phyloP scores from a whole-genome alignment of 92 coral and sea anemone genomes.

The Palythoa caribaeorum region DNA sequence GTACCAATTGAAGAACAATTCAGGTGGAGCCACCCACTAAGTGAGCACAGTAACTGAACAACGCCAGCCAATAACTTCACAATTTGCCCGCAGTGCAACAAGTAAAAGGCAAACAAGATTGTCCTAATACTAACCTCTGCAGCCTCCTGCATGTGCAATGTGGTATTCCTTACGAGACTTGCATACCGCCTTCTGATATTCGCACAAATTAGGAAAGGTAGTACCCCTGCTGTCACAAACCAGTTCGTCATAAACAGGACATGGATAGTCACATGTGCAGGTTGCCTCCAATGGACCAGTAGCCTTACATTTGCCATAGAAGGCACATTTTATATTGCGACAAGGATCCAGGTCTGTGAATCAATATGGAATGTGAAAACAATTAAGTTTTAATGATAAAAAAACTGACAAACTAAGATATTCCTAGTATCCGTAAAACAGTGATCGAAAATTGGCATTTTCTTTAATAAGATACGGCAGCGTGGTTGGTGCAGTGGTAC shows the following conservation, averaged over 20 bases:
- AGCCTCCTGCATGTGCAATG: slow-evolving; percentile 84
- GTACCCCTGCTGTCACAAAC: slow-evolving; percentile 70
- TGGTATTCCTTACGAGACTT: slow-evolving; percentile 53
- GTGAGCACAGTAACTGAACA: too few relatives aligned
- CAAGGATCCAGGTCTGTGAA: slow-evolving; percentile 76
- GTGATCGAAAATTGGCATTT: too few relatives aligned
- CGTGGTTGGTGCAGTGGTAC: too few relatives aligned
- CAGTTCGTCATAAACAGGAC: slow-evolving; percentile 76
- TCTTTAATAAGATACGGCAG: too few relatives aligned
- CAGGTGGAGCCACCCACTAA: too few relatives aligned
- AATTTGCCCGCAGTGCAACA: too few relatives aligned
- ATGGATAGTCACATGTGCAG: slow-evolving; percentile 70
- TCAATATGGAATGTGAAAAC: not conserved
- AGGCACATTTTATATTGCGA: slow-evolving; percentile 55
- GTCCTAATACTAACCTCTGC: slow-evolving; percentile 70
- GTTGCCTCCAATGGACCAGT: slow-evolving; percentile 59
- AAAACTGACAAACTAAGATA: not conserved
- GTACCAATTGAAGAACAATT: too few relatives aligned
- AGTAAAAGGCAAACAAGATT: too few relatives aligned
- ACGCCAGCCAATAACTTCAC: too few relatives aligned
- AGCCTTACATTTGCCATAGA: slow-evolving; percentile 72
- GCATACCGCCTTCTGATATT: slow-evolving; percentile 72
- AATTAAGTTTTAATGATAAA: not conserved
- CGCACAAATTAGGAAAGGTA: slow-evolving; percentile 71
- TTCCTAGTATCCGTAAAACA: too few relatives aligned